Conservation (phyloP, 2,113 vertebrate genomes). For the Chionomys nivalis region DNA sequence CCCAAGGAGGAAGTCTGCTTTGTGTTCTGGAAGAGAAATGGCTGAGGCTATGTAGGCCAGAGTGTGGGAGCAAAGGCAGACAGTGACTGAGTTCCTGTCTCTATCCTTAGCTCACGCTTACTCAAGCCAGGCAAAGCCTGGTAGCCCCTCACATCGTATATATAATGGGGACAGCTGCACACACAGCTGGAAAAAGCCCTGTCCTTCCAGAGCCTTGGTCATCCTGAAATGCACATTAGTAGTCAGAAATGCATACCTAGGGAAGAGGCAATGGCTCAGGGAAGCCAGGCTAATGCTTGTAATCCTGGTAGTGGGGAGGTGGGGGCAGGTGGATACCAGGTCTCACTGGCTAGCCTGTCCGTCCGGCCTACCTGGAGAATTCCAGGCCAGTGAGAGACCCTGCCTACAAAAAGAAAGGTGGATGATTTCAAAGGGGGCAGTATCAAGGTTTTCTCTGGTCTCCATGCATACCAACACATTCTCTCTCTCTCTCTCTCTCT, state of each 20-base stretch:
- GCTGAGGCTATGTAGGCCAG: not conserved
- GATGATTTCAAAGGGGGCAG: not conserved
- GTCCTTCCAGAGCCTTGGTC: not conserved
- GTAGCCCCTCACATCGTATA: not conserved
- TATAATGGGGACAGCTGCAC: not conserved
- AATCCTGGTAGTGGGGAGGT: not conserved
- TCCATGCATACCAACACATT: not conserved
- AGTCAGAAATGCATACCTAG: too few species aligned
- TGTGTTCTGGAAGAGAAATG: not conserved
- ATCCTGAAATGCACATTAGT: not conserved
- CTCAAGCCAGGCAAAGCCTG: too few species aligned
- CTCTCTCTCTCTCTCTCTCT: not conserved
- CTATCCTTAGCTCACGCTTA: not conserved
- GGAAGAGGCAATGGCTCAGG: not conserved
- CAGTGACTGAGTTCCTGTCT: not conserved
- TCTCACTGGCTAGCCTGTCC: not conserved
- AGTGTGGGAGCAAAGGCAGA: not conserved
- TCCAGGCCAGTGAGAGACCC: not conserved
- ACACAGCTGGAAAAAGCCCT: not conserved
- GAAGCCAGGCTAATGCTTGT: not conserved
- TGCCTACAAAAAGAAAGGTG: not conserved
- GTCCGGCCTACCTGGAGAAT: not conserved
- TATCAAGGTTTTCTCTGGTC: not conserved
- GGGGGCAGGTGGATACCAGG: not conserved
- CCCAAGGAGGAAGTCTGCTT: not conserved